Percentiles rank a stretch among this genome's conserved stretches.
phyloP scores from a whole-genome alignment of 2,113 vertebrate genomes.

The Porphyrio hochstetteri region DNA sequence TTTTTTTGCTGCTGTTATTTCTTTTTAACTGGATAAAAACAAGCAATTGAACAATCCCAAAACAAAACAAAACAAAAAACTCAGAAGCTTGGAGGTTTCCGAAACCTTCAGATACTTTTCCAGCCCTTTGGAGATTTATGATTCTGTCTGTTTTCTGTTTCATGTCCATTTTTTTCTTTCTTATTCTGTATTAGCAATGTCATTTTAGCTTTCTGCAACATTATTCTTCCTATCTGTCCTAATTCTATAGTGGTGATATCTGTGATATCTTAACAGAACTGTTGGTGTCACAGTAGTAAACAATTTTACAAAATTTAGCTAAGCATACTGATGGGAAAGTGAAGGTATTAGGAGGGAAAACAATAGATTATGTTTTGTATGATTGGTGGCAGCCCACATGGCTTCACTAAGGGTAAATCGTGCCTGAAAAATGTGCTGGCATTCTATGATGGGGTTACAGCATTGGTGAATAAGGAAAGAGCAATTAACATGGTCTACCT shows the following conservation, averaged over 20 bases:
- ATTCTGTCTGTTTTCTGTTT: not conserved
- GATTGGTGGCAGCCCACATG: no score
- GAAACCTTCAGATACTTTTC: not conserved
- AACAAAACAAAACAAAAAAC: not conserved
- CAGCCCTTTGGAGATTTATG: not conserved
- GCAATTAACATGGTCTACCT: no score
- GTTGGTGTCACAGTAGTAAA: not conserved
- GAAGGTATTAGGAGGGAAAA: not conserved
- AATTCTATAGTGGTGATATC: not conserved
- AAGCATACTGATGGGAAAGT: not conserved
- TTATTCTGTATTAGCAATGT: not conserved
- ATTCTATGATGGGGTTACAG: no score
- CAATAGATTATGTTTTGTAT: not conserved
- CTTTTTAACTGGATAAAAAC: not conserved
- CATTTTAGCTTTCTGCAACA: not conserved
- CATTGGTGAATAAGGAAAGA: no score
- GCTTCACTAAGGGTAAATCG: no score
- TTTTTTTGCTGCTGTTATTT: not conserved
- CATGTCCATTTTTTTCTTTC: not conserved
- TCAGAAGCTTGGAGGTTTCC: not conserved
- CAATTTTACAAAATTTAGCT: not conserved
- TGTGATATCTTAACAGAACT: not conserved
- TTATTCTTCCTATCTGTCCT: not conserved
- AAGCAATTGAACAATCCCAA: no score
- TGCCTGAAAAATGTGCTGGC: no score